Base-by-base conservation (phyloP, 2,888 invertebrate genomes). In the Andrena trimmerana region DNA sequence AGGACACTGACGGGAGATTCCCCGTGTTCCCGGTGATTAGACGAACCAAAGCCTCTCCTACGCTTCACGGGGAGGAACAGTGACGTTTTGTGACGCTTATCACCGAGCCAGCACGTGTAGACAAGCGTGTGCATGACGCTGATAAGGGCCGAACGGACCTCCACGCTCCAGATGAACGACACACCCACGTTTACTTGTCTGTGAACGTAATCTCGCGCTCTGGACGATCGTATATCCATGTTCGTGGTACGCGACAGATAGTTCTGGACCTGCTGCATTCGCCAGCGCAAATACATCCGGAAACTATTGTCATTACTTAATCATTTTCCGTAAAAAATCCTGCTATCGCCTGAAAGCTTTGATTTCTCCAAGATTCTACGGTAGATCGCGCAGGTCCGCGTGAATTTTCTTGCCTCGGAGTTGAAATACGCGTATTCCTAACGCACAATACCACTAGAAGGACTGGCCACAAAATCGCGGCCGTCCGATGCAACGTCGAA, bases 71-170 rank as follows among this genome's bases (percentile, higher is more conserved):
- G 24, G 57, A 10, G 50, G 71, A 78, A 85, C 85, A 78, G 81
- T 73, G 85, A 82, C 72, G 74, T 86, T 86, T 86, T 86, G 86
- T 86, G 75, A 79, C 67, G 86, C 86, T 86, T 86, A 86, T 86
- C 83, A 73, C 60, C 77, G 69, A 16, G 13, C 80, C 76, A 42
- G 77, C 76, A 69, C 79, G 72, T 80, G 75, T 83, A 83, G 70
- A 83, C 81, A 81, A 66, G 83, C 77, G 86, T 86, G 86, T 84
- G 86, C 83, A 78, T 81, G 73, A 86, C 79, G 78, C 86, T 81
- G 86, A 86, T 86, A 86, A 86, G 74, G 36, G 71, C 52, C 54
- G 24, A 52, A 60, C 62, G 62, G 59, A 66, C 42, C 65, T 68
- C 60, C 36, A 48, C 33, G 57, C 42, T 79, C 59, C 29, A 78